phyloP scores from a whole-genome alignment of 2,113 vertebrate species.

The Chamaea fasciata region DNA sequence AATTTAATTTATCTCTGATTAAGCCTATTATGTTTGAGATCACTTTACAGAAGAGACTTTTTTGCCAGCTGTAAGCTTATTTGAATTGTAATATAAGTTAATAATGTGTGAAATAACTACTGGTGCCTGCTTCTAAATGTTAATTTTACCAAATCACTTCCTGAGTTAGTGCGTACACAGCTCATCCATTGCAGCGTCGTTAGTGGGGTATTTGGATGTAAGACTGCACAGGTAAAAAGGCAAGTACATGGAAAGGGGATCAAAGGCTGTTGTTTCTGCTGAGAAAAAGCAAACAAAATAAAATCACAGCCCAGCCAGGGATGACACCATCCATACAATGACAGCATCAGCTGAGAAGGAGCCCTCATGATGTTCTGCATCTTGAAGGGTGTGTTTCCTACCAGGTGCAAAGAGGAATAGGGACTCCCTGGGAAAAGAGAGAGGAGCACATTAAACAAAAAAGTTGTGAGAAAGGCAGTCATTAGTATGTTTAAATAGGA shows the following conservation, averaged over 20 bases:
- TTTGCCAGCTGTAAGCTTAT: conserved; percentile 82
- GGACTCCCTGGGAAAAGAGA: rapidly evolving
- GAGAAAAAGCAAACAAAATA: not conserved
- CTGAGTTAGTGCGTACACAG: conserved; percentile 40
- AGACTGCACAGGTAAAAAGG: not conserved
- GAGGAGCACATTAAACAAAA: not conserved
- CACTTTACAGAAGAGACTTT: conserved; percentile 80
- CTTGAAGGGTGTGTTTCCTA: not conserved
- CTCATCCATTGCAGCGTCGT: conserved; percentile 36
- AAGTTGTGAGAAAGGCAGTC: not conserved
- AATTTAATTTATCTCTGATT: conserved; percentile 88
- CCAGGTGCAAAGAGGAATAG: not conserved
- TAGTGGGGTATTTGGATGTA: not conserved
- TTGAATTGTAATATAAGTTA: conserved; percentile 85
- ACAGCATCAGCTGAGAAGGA: not conserved
- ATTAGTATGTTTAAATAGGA: not conserved
- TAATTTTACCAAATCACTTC: conserved; percentile 75
- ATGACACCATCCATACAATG: not conserved
- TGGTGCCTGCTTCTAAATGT: conserved; percentile 77
- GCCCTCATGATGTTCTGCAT: not conserved
- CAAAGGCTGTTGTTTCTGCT: not conserved
- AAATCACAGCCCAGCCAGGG: not conserved
- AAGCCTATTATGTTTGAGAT: conserved; percentile 85
- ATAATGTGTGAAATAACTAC: conserved; percentile 84
- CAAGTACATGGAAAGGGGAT: not conserved